These are phyloP conservation scores for Atta cephalotes DNA, from an alignment of 1,140 invertebrate genomes.

Conservation along the genomic window DNA sequence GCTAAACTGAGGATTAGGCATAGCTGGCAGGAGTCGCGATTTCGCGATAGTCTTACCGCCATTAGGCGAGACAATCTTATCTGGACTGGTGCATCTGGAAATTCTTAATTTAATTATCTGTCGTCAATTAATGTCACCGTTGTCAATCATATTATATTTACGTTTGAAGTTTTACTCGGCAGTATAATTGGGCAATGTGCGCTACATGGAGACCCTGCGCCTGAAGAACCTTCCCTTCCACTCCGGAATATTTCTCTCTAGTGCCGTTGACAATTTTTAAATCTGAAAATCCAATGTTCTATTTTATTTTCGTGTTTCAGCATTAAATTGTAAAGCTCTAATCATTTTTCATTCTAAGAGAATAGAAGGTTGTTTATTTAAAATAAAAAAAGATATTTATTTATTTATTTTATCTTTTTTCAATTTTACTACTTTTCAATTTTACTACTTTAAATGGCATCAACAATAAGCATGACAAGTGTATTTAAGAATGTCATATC, in stretches of 20 bases:
- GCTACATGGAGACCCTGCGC: slow-evolving; percentile 84
- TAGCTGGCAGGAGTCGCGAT: slow-evolving; percentile 82
- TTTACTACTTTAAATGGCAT: not conserved
- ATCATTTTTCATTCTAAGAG: not conserved
- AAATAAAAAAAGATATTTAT: not conserved
- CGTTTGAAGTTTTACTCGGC: slow-evolving; percentile 82
- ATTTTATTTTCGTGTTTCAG: slow-evolving; percentile 1
- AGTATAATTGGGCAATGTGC: slow-evolving; percentile 83
- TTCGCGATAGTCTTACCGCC: slow-evolving; percentile 83
- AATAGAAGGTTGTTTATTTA: not conserved
- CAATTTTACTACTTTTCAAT: not conserved
- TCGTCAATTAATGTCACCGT: not conserved
- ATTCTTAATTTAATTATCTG: not conserved
- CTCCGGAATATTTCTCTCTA: slow-evolving; percentile 82
- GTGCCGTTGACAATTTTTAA: slow-evolving; percentile 78
- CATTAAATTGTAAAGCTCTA: slow-evolving; percentile 1
- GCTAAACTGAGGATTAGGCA: slow-evolving; percentile 83
- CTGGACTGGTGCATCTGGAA: slow-evolving; percentile 79
- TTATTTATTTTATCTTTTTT: not conserved
- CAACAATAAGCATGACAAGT: not conserved
- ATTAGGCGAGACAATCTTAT: slow-evolving; percentile 77
- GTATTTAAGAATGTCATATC: no score
- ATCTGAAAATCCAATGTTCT: slow-evolving; percentile 68
- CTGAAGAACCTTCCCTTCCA: slow-evolving; percentile 84
- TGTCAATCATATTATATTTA: slow-evolving; percentile 55